A percentile compares a stretch with the other conserved stretches of the same genome.
Conservation (phyloP, 2,888 invertebrate species). For the Spatulosminthurus flaviceps region DNA sequence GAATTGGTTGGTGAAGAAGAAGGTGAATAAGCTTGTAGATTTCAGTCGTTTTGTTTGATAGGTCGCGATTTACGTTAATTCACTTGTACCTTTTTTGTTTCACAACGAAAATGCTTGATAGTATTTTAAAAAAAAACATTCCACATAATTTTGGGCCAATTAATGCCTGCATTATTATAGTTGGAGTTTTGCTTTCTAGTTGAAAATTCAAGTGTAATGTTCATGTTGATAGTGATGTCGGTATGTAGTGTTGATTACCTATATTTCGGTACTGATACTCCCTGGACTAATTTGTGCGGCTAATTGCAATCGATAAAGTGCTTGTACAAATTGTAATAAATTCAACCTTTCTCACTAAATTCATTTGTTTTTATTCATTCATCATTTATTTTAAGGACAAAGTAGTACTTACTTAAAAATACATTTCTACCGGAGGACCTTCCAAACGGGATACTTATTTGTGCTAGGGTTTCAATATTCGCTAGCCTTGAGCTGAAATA, state of each 20-base stretch:
- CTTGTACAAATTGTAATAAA: constrained; percentile 16
- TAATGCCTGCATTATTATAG: not conserved
- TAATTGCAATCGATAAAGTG: not conserved
- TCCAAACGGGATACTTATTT: too few species aligned
- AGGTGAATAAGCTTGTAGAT: too few species aligned
- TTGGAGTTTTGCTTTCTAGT: not conserved
- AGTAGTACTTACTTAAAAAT: too few species aligned
- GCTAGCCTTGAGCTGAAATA: too few species aligned
- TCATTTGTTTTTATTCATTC: not conserved
- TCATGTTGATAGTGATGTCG: too few species aligned
- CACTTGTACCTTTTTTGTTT: constrained; percentile 16
- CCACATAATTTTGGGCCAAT: not conserved
- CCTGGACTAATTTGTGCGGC: not conserved
- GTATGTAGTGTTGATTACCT: not conserved
- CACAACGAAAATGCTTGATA: constrained; percentile 9
- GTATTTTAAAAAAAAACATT: not conserved
- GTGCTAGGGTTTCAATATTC: too few species aligned
- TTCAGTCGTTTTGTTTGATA: not conserved
- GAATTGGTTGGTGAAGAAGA: too few species aligned
- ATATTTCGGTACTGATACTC: not conserved
- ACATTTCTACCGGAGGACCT: too few species aligned
- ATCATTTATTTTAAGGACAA: too few species aligned
- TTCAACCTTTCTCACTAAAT: not conserved
- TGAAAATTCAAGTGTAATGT: too few species aligned
- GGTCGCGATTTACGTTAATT: not conserved